phyloP scores from a whole-genome alignment of 2,888 invertebrate species.

The Cyclophora punctaria region DNA sequence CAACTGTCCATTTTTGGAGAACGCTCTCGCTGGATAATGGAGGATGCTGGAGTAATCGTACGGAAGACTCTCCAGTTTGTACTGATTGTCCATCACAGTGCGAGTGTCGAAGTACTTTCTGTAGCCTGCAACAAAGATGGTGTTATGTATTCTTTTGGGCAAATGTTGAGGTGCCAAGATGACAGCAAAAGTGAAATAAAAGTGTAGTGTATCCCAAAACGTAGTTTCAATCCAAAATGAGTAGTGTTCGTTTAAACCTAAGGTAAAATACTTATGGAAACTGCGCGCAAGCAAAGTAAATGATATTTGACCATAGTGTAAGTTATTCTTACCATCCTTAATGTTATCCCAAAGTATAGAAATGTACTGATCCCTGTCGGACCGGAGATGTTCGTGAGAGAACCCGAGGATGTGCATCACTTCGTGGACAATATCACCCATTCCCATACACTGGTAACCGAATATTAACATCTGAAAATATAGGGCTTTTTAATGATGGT shows the following conservation, averaged over 20 bases:
- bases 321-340: slow-evolving; percentile 62
- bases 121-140: slow-evolving; percentile 57
- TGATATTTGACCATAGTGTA: not conserved
- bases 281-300: no score
- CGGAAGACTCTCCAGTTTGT: slow-evolving; percentile 33
- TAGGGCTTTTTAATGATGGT: no score
- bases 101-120: slow-evolving; percentile 78
- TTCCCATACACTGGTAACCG: slow-evolving; percentile 69
- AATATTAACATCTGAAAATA: slow-evolving; percentile 50
- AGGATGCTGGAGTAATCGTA: slow-evolving; percentile 87
- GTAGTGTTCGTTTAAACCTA: no score
- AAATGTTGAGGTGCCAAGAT: no score
- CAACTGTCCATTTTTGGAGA: slow-evolving; percentile 80
- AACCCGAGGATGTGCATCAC: slow-evolving; percentile 87
- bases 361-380: slow-evolving; percentile 80
- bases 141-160: no score
- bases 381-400: slow-evolving; percentile 85
- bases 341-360: slow-evolving; percentile 82
- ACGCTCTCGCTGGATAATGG: slow-evolving; percentile 85
- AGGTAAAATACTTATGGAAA: no score
- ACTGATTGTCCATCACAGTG: slow-evolving; percentile 9
- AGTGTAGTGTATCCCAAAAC: no score
- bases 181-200: no score
- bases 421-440: slow-evolving; percentile 85
- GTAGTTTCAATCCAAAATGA: no score